Conservation (phyloP, 2,797 vertebrate genomes). For the Coregonus sp. region DNA sequence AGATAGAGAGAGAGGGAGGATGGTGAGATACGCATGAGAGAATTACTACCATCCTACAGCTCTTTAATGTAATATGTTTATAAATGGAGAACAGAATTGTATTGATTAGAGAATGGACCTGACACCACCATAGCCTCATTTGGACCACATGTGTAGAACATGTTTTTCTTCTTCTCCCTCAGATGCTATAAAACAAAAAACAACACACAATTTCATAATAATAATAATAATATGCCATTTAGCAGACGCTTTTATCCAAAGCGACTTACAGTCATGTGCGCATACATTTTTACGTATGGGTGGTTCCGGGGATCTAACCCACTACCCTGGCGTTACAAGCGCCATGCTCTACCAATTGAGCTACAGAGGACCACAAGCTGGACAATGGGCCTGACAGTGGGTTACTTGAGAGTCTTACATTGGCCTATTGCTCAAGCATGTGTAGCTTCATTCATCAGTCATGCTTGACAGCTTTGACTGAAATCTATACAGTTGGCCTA, state of each 20-base stretch:
- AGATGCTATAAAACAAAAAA: slow-evolving; percentile 31
- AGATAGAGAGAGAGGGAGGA: neutral
- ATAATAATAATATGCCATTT: too few relatives aligned
- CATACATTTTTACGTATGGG: too few relatives aligned
- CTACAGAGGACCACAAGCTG: neutral
- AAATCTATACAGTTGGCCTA: neutral
- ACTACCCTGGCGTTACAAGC: too few relatives aligned
- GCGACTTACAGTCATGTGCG: too few relatives aligned
- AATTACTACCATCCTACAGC: neutral
- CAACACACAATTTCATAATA: neutral
- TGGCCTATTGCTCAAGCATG: neutral
- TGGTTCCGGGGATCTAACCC: too few relatives aligned
- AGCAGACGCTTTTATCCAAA: too few relatives aligned
- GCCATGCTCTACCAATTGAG: too few relatives aligned
- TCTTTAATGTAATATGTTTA: neutral
- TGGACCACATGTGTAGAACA: slow-evolving; percentile 91
- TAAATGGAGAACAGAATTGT: too few relatives aligned
- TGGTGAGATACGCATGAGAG: neutral
- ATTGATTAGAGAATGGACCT: slow-evolving; percentile 68
- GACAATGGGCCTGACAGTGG: neutral
- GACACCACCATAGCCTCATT: slow-evolving; percentile 95
- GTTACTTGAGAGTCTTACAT: neutral
- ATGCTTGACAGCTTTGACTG: neutral
- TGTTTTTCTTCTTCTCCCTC: slow-evolving; percentile 40
- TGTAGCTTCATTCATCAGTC: neutral